phyloP scores from a whole-genome alignment of 2,113 vertebrate genomes.

The Mormoops blainvillei region DNA sequence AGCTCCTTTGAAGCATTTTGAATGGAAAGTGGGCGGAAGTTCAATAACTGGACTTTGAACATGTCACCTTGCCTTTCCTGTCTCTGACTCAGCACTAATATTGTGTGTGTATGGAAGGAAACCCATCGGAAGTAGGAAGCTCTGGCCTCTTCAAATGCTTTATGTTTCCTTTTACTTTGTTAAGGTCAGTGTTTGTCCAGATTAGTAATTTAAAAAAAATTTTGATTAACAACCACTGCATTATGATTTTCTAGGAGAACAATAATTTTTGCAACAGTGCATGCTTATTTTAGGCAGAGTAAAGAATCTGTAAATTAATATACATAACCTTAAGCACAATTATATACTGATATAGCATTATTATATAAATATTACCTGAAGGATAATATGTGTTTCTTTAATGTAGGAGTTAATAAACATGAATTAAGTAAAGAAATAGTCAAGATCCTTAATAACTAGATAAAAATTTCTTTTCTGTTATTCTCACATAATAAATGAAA shows the following conservation, averaged over 20 bases:
- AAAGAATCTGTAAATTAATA: neutral
- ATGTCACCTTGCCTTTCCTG: neutral
- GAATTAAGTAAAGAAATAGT: neutral
- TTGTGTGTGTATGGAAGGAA: neutral
- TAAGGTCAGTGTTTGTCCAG: neutral
- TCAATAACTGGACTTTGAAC: neutral
- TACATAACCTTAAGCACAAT: neutral
- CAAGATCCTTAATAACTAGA: neutral
- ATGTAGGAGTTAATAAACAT: neutral
- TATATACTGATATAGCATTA: neutral
- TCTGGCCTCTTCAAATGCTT: neutral
- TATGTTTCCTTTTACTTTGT: neutral
- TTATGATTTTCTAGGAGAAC: neutral
- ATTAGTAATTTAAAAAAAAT: neutral
- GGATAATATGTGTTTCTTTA: neutral
- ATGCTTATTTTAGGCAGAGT: neutral
- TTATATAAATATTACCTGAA: neutral
- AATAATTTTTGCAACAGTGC: neutral
- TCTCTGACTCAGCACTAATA: neutral
- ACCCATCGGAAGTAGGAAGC: neutral
- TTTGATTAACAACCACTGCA: neutral
- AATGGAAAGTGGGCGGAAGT: neutral
- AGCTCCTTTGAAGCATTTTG: neutral
- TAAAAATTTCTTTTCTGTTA: neutral
- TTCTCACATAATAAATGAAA: neutral